phyloP scores from a whole-genome alignment of 2,888 invertebrate species.

The Osedax frankpressi region DNA sequence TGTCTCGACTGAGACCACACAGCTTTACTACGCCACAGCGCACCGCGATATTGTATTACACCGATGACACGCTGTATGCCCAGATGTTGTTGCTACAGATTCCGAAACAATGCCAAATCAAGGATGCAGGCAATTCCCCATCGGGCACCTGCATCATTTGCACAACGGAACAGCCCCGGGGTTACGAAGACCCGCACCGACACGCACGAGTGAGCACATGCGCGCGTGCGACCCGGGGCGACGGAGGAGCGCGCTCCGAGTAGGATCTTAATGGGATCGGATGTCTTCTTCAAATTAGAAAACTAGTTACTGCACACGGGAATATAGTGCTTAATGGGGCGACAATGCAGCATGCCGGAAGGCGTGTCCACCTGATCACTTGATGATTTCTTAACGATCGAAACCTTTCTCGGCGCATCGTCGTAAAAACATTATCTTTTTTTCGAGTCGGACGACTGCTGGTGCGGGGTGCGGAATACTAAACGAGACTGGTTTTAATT shows the following conservation, averaged over 20 bases:
- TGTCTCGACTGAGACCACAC: neutral
- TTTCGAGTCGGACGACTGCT: neutral
- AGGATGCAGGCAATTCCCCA: neutral
- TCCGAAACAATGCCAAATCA: neutral
- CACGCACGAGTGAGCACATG: neutral
- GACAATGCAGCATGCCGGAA: slow-evolving; percentile 8
- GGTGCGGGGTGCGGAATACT: neutral
- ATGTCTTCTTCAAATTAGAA: slow-evolving; percentile 12
- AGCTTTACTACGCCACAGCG: neutral
- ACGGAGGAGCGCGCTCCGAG: slow-evolving; percentile 6
- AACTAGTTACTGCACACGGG: slow-evolving; percentile 10
- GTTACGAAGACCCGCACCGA: neutral
- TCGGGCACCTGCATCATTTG: slow-evolving; percentile 3
- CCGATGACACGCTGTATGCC: no score
- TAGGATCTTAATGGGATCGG: slow-evolving; percentile 5
- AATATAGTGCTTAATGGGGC: slow-evolving; percentile 10
- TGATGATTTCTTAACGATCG: slow-evolving; percentile 11
- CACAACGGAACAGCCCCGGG: slow-evolving; percentile 6
- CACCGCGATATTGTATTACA: neutral
- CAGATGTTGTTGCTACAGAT: neutral
- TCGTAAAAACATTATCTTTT: slow-evolving; percentile 10
- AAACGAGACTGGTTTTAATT: slow-evolving; percentile 7
- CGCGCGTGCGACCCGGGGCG: slow-evolving; percentile 2
- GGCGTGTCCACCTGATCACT: slow-evolving; percentile 12
- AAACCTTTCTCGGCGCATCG: slow-evolving; percentile 3